phyloP scores from a whole-genome alignment of 2,888 invertebrate species.

The Agrotis puta region DNA sequence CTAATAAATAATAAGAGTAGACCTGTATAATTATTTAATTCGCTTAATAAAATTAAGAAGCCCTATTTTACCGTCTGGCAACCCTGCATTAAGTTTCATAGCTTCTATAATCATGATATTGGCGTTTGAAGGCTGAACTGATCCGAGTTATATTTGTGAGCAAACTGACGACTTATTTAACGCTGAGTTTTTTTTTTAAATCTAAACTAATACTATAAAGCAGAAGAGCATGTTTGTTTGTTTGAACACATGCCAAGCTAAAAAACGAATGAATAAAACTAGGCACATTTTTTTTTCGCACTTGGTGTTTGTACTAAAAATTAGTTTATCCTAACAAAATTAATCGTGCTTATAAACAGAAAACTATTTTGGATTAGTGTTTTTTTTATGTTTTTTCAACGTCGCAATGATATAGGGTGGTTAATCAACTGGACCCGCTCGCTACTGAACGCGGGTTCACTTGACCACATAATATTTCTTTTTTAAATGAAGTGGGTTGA shows the following conservation, averaged over 20 bases:
- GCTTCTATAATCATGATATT: constrained; percentile 38
- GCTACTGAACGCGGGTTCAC: no score
- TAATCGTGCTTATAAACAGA: background rate
- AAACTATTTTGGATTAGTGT: background rate
- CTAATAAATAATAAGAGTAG: no score
- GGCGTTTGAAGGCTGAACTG: constrained; percentile 15
- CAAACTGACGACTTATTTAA: background rate
- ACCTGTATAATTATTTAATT: background rate
- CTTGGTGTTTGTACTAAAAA: no score
- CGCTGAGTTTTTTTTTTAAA: background rate
- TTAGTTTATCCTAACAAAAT: background rate
- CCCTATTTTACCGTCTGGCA: constrained; percentile 21
- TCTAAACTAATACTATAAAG: no score
- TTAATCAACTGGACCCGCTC: no score
- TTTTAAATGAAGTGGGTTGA: no score
- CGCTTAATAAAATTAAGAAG: background rate
- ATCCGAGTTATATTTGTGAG: constrained; percentile 1
- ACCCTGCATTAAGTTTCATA: constrained; percentile 24
- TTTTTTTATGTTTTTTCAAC: background rate
- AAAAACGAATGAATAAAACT: no score
- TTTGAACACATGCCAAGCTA: no score
- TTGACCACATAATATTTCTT: no score
- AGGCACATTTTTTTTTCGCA: constrained; percentile 6
- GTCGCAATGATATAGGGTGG: no score
- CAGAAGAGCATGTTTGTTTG: no score